Base-by-base conservation (phyloP, 2,888 invertebrate genomes). In the Icerya purchasi region DNA sequence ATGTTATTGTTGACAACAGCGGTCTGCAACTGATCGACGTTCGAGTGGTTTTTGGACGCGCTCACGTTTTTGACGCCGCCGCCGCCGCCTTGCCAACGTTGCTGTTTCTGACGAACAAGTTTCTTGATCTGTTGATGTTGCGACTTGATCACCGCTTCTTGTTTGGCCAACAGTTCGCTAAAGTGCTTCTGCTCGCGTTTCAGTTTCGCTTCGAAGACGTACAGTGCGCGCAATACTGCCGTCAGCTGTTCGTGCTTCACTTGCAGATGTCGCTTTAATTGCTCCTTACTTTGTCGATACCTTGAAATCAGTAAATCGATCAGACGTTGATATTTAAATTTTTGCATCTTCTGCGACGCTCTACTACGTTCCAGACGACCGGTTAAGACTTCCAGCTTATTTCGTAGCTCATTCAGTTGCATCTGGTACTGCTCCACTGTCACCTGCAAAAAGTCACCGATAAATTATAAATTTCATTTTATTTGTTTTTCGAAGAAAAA, bases 171-270 rank as follows among this genome's bases (percentile, higher is more conserved):
- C 56, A 81, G 77, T 60, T 79, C 77, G 61, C 78, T 77, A 64
- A 86, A 83, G 66, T 78, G 78, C 66, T 81, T 80, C 68, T 85
- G 84, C 69, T 86, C 85, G 68, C 82, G 79, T 55, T 79, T 77
- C 22, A 86, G 73, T 8, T 83, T 75, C 8, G 83, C 81, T 70
- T 86, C 84, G 56, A 85, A 77, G 51, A 82, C 77, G 51, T 84
- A 76, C 60, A 86, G 72, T 2, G 84, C 82, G 54, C 83, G 75
- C 5, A 84, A 73, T 24, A 86, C 81, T 63, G 80, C 75, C 2
- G 82, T 79, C 23, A 85, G 75, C 68, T 85, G 84, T 68, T 80
- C 79, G 70, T 84, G 83, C 51, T 83, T 75, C 3, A 82, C 74
- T 2, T 76, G 74, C 63, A 78, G 76, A 68, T 81, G 82, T 61